A percentile compares a stretch with the other conserved stretches of the same genome.
These are phyloP conservation scores for Australoheros scitulus DNA, from an alignment of 2,113 vertebrate genomes.

Conservation along the genomic window DNA sequence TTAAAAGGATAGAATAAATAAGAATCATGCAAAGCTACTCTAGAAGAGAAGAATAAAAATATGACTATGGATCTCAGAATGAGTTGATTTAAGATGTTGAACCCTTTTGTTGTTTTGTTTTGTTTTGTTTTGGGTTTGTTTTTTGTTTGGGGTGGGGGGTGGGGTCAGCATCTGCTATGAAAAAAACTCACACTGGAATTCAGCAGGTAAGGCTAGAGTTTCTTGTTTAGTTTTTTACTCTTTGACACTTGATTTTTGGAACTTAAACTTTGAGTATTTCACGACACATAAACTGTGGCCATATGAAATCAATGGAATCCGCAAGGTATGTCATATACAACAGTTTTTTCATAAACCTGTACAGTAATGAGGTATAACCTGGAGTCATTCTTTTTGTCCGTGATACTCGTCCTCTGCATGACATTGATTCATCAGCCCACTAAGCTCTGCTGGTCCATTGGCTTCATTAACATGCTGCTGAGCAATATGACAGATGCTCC, in stretches of 20 bases:
- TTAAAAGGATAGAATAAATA: too few species aligned
- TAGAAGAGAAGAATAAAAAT: too few species aligned
- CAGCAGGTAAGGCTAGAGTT: too few species aligned
- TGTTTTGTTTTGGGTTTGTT: too few species aligned
- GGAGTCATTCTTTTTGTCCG: not conserved
- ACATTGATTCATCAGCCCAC: slow-evolving; percentile 23
- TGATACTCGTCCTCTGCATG: not conserved
- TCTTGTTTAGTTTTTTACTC: rapidly evolving
- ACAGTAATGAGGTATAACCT: rapidly evolving
- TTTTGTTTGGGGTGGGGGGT: too few species aligned
- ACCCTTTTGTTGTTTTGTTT: too few species aligned
- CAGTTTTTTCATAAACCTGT: not conserved
- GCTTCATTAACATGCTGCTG: slow-evolving; percentile 55
- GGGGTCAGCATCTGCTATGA: too few species aligned
- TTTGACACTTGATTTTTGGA: too few species aligned
- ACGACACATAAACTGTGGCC: not conserved
- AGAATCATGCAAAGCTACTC: too few species aligned
- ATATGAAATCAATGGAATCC: not conserved
- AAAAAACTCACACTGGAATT: too few species aligned
- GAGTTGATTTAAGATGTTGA: too few species aligned
- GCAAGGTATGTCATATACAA: rapidly evolving
- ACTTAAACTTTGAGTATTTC: not conserved
- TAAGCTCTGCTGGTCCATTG: slow-evolving; percentile 3
- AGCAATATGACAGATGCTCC: slow-evolving; percentile 27
- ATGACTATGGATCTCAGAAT: too few species aligned